A percentile compares a stretch with the other conserved stretches of the same genome.
These are phyloP conservation scores for Trachelipus rathkii DNA, from an alignment of 1,140 invertebrate species.

Conservation along the genomic window DNA sequence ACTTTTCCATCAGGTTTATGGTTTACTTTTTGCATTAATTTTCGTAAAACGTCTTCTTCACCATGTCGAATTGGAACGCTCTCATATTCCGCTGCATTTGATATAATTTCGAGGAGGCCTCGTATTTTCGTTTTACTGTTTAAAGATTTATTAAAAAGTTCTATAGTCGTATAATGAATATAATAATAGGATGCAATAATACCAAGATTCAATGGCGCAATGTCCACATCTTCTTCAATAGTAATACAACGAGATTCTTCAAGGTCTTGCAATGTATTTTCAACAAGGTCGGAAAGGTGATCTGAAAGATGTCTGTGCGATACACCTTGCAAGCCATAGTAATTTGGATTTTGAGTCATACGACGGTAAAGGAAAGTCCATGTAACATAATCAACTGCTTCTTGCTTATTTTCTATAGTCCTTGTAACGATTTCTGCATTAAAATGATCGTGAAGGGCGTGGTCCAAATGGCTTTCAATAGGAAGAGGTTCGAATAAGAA, in stretches of 20 bases:
- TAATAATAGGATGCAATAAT: conserved; percentile 99
- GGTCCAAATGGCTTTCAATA: conserved; percentile 84
- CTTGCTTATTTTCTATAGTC: conserved; percentile 99
- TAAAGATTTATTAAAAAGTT: conserved; percentile 93
- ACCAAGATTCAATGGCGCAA: conserved; percentile 90
- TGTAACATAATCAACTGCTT: conserved; percentile 97
- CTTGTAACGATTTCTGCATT: conserved; percentile 99
- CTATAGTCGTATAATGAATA: conserved; percentile 99
- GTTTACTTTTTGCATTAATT: conserved; percentile 71
- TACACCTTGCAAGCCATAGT: conserved; percentile 95
- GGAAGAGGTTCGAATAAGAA: conserved; percentile 96
- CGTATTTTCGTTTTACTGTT: conserved; percentile 97
- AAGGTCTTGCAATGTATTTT: conserved; percentile 89
- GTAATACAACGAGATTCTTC: conserved; percentile 98
- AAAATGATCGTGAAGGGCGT: conserved; percentile 96
- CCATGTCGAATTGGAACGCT: conserved; percentile 88
- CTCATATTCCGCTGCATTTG: conserved; percentile 94
- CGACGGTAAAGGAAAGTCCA: conserved; percentile 98
- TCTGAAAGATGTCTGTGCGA: conserved; percentile 96
- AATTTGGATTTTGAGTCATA: conserved; percentile 98
- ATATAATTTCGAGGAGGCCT: conserved; percentile 95
- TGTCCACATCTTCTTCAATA: conserved; percentile 97
- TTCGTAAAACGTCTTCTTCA: conserved; percentile 84
- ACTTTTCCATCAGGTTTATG: conserved; percentile 60
- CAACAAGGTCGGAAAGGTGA: conserved; percentile 96